Percentiles rank a stretch among this genome's conserved stretches.
Evolutionary conservation across 2,888 invertebrate genomes (phyloP).

Genomic region (Flabesymbios commensalis): DNA sequence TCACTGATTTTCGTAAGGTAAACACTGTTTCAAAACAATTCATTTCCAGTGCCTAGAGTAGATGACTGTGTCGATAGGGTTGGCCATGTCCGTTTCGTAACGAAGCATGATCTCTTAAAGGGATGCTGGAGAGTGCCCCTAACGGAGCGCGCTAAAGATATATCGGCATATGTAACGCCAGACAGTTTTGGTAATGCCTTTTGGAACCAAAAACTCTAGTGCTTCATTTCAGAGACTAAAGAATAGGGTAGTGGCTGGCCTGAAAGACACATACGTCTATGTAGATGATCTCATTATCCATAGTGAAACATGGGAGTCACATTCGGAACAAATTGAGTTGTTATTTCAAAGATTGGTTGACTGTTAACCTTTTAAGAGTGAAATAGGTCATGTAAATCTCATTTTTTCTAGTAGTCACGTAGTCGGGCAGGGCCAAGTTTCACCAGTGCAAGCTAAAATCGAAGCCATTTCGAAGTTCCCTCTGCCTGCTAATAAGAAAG

Average conservation of each 20-base stretch:
- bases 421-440: constrained; percentile 16
- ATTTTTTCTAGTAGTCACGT: constrained; percentile 34
- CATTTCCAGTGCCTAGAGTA: constrained; percentile 35
- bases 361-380: constrained; percentile 16
- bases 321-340: not conserved
- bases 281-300: not conserved
- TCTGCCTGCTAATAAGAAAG: constrained; percentile 2
- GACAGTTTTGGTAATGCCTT: no score
- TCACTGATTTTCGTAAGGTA: constrained; percentile 36
- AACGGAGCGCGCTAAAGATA: no score
- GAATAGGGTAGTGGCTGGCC: not conserved
- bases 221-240: not conserved
- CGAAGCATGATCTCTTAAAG: constrained; percentile 36
- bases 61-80: constrained; percentile 39
- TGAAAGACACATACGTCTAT: not conserved
- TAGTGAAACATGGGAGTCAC: not conserved
- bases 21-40: constrained; percentile 36
- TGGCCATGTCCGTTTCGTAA: constrained; percentile 34
- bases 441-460: constrained; percentile 14
- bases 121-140: constrained; percentile 30
- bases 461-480: constrained; percentile 12
- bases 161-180: no score
- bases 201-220: not conserved
- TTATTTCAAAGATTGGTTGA: not conserved
- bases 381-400: constrained; percentile 12